Conservation (phyloP, 2,113 vertebrate species). For the Donacobius atricapilla region DNA sequence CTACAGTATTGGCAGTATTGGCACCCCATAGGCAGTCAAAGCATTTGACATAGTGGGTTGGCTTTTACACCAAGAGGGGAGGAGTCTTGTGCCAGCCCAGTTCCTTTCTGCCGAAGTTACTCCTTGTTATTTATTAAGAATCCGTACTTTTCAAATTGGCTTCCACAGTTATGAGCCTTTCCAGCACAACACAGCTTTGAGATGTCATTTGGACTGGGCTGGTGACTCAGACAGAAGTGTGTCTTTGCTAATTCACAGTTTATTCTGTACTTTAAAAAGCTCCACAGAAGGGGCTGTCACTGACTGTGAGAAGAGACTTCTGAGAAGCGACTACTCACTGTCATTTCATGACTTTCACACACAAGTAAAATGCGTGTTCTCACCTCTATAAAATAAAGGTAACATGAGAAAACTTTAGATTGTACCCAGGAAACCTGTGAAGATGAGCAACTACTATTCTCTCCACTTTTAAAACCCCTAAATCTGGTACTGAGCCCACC, state of each 20-base stretch:
- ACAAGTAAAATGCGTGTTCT: background rate
- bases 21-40: background rate
- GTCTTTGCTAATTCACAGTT: slow-evolving; percentile 16
- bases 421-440: background rate
- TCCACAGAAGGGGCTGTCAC: background rate
- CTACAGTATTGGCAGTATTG: background rate
- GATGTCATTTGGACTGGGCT: background rate
- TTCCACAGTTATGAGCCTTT: background rate
- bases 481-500: background rate
- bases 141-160: background rate
- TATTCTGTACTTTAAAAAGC: background rate
- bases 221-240: background rate
- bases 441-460: background rate
- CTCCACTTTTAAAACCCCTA: background rate
- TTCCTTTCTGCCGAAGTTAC: background rate
- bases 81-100: background rate
- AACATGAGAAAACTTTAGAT: background rate
- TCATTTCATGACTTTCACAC: background rate
- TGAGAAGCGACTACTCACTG: background rate
- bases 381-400: background rate
- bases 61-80: background rate
- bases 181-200: background rate
- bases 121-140: background rate
- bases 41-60: background rate
- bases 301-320: background rate